These are phyloP conservation scores for Meiosimyza decipiens DNA, from an alignment of 2,888 invertebrate genomes.

Conservation along the genomic window DNA sequence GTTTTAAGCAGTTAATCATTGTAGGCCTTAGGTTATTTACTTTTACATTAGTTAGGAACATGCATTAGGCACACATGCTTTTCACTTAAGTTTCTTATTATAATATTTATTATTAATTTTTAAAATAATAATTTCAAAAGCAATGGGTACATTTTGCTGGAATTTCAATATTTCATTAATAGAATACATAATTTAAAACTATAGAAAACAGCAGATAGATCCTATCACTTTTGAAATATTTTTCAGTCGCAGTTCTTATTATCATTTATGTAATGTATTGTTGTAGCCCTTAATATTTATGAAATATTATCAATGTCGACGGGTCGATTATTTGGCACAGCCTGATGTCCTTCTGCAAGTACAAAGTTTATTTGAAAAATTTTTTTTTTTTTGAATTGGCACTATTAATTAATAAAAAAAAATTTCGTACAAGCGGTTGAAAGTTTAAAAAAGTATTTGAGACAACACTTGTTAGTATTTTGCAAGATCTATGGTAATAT, in stretches of 20 bases:
- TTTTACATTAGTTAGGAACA: constrained; percentile 13
- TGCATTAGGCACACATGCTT: constrained; percentile 31
- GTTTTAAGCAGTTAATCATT: too few relatives aligned
- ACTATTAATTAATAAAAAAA: background rate
- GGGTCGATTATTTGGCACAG: constrained; percentile 45
- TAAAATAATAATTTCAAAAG: constrained; percentile 20
- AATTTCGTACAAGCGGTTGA: background rate
- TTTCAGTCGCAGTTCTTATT: constrained; percentile 32
- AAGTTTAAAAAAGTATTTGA: too few relatives aligned
- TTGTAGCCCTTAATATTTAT: constrained; percentile 41
- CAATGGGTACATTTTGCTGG: too few relatives aligned
- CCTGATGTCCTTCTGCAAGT: constrained; percentile 48
- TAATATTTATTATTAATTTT: background rate
- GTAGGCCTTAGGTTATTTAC: too few relatives aligned
- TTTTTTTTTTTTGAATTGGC: background rate
- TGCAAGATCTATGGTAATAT: too few relatives aligned
- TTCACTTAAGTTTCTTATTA: background rate
- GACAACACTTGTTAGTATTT: too few relatives aligned
- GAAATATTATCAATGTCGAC: constrained; percentile 50
- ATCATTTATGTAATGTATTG: constrained; percentile 31
- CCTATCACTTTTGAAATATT: constrained; percentile 6
- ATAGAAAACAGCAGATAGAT: too few relatives aligned
- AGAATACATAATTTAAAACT: too few relatives aligned
- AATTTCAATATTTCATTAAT: too few relatives aligned
- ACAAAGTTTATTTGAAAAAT: background rate